Evolutionary conservation across 2,888 invertebrate genomes (phyloP).

Genomic region (Drosophila planitibia): DNA sequence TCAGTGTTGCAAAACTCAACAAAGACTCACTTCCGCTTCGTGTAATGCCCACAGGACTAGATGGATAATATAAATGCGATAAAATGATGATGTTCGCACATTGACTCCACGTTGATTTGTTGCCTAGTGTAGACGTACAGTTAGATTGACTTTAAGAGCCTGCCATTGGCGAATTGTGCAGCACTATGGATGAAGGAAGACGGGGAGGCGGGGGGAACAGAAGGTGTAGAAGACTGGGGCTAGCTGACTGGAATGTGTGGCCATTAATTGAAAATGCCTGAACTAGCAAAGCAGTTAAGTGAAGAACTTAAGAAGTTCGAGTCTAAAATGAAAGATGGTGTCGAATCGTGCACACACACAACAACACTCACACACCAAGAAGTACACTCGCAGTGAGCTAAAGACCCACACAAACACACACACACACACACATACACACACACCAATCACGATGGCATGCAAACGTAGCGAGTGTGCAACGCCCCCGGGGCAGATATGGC

Average conservation of each 20-base stretch:
- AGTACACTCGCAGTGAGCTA: neutral
- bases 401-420: conserved; percentile 40
- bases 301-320: conserved; percentile 54
- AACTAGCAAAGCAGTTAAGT: conserved; percentile 47
- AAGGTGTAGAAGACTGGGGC: neutral
- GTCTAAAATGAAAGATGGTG: conserved; percentile 75
- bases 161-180: conserved; percentile 70
- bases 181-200: conserved; percentile 35
- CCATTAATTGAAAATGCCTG: conserved; percentile 78
- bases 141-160: conserved; percentile 37
- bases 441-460: conserved; percentile 78
- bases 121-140: conserved; percentile 37
- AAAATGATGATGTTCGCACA: conserved; percentile 1
- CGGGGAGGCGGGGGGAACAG: neutral
- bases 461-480: conserved; percentile 67
- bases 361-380: conserved; percentile 10
- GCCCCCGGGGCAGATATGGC: conserved; percentile 59
- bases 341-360: conserved; percentile 68
- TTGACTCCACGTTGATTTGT: conserved; percentile 3
- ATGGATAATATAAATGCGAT: conserved; percentile 6
- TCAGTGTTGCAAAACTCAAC: conserved; percentile 7
- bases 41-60: neutral
- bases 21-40: neutral
- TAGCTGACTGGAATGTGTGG: conserved; percentile 68
- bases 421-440: conserved; percentile 37